Percentiles rank a stretch among this genome's conserved stretches.
Evolutionary conservation across 2,797 vertebrate genomes (phyloP).

Genomic region (Pipistrellus pygmaeus): DNA sequence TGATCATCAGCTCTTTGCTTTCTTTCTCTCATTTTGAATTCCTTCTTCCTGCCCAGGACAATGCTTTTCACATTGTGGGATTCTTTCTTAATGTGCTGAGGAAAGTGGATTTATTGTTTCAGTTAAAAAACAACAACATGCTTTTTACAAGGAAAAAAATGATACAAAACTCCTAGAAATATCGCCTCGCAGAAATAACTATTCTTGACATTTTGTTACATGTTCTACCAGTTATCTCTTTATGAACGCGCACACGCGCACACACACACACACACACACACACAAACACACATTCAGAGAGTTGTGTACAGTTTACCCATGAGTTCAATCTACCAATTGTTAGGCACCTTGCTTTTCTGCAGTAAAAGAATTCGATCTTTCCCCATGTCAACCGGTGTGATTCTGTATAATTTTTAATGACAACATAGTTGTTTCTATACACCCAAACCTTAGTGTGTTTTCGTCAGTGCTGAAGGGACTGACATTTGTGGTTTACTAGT

Average conservation of each 20-base stretch:
- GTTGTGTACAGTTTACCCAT: not conserved
- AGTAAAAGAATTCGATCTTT: not conserved
- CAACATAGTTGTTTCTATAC: not conserved
- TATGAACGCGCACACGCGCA: not conserved
- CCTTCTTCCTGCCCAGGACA: not conserved
- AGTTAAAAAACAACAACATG: not conserved
- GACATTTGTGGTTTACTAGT: not conserved
- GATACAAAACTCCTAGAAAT: not conserved
- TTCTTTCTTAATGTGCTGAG: not conserved
- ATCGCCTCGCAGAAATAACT: not conserved
- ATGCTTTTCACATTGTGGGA: not conserved
- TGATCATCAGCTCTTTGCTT: not conserved
- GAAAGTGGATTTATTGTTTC: slow-evolving; percentile 42
- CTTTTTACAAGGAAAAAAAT: slow-evolving; percentile 30
- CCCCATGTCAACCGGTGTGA: not conserved
- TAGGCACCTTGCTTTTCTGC: slow-evolving; percentile 9
- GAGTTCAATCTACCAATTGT: not conserved
- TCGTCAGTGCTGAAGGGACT: not conserved
- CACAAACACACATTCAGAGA: not conserved
- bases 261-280: not conserved
- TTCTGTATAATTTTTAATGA: not conserved
- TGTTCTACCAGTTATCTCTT: not conserved
- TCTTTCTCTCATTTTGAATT: not conserved
- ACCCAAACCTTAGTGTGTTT: not conserved
- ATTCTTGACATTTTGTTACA: not conserved